Evolutionary conservation across 2,888 invertebrate genomes (phyloP), one percentile per base, ranked within the genome.

Genomic region (Plusia festucae): DNA sequence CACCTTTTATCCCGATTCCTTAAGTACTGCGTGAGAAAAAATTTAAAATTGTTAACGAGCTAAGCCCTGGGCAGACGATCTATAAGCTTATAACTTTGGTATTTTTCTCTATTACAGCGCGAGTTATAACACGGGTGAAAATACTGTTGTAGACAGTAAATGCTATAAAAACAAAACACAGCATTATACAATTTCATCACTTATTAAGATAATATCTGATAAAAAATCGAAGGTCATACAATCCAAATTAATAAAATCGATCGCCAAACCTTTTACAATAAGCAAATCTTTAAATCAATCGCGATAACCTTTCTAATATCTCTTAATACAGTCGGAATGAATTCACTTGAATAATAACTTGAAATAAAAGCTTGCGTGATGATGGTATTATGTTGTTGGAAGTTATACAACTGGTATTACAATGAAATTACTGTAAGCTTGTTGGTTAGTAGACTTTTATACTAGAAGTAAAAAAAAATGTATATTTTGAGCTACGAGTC

Each of bases 271-370:
- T 69, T 70, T 74, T 71, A 68, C 65, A 66, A 75, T 64, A 72
- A 62, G 73, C 57, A 62, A 70, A 80, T 78, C 79, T 52, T 16
- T 76, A 65, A 60, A 75, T 70, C 73, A 79, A 88, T 87, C 83
- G 44, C 65, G 85, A 85, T 90, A 85, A 87, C 89, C 88, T 89
- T 88, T 85, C 62, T 83, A 87, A 84, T 83, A 73, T 79, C 78
- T 76, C 75, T 80, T 85, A 88, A 88, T 88, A 85, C 52, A 86
- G 81, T 85, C 82, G 78, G 67, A 82, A 87, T 82, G 79, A 79
- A 84, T 83, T 79, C 82, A 83, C 76, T 84, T 73, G 81, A 56
- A 66, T 80, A 82, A 81, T 76, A 76, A 68, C 53, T 75, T 65
- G 70, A 74, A 60, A 75, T 70, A 72, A 76, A 78, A 76, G 75